These are phyloP conservation scores for Caenorhabditis brenneri DNA, from an alignment of 1,140 invertebrate genomes.

Conservation along the genomic window DNA sequence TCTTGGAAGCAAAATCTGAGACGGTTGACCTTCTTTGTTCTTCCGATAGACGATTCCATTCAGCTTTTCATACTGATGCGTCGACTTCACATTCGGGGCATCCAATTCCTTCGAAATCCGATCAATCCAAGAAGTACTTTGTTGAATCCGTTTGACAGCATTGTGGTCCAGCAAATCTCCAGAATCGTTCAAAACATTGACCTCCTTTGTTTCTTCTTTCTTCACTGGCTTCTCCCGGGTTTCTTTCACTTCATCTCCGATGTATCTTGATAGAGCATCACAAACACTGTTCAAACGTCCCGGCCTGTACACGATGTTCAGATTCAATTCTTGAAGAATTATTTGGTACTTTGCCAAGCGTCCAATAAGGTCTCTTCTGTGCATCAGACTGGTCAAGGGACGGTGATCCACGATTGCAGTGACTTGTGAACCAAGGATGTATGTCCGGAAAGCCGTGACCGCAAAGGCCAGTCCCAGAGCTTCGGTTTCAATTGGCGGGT, in stretches of 20 bases:
- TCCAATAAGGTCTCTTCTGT: constrained; percentile 25
- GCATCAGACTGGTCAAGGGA: constrained; percentile 9
- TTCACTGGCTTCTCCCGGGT: background rate
- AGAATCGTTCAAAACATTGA: background rate
- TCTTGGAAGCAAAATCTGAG: background rate
- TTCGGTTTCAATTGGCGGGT: constrained; percentile 47
- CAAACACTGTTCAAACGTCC: background rate
- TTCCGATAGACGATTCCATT: background rate
- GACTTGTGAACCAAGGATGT: constrained; percentile 7
- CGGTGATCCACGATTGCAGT: constrained; percentile 24
- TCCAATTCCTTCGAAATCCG: background rate
- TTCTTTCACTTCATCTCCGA: background rate
- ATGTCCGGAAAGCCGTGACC: background rate
- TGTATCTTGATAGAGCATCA: constrained; percentile 32
- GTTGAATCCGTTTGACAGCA: background rate
- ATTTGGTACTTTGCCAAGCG: constrained; percentile 42
- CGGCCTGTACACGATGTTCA: constrained; percentile 14
- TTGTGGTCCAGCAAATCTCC: background rate
- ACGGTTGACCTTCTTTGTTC: background rate
- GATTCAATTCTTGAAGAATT: background rate
- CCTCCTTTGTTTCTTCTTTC: background rate
- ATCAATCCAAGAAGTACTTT: background rate
- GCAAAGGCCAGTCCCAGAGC: constrained; percentile 7
- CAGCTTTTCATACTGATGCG: background rate
- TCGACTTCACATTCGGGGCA: background rate